Evolutionary conservation across 2,113 vertebrate species (phyloP).

Genomic region (Carassius auratus): DNA sequence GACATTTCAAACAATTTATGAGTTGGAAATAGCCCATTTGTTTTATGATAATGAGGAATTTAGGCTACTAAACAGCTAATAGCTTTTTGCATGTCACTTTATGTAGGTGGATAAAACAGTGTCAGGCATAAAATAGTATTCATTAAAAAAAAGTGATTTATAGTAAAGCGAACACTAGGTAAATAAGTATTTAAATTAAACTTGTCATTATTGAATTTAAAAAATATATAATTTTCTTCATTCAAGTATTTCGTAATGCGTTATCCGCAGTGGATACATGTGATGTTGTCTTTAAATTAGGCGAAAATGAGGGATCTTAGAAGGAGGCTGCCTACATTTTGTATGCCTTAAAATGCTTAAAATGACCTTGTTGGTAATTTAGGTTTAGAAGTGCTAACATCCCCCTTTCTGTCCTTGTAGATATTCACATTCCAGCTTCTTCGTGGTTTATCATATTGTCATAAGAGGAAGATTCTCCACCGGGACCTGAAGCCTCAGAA

Average conservation of each 20-base stretch:
- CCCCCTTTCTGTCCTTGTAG: constrained; percentile 64
- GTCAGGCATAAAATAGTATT: background rate
- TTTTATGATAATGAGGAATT: background rate
- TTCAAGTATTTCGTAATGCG: too few species aligned
- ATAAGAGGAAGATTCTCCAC: constrained; percentile 93
- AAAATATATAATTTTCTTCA: too few species aligned
- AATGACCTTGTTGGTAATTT: background rate
- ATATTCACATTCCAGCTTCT: constrained; percentile 98
- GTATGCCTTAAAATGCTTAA: background rate
- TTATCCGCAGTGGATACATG: background rate
- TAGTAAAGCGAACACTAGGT: too few species aligned
- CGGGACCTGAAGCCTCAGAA: constrained; percentile 97
- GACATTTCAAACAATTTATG: constrained; percentile 12
- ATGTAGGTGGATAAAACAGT: background rate
- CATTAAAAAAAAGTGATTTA: background rate
- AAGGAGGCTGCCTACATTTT: background rate
- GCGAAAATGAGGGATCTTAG: background rate
- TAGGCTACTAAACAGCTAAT: background rate
- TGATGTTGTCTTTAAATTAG: background rate
- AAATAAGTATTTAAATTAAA: too few species aligned
- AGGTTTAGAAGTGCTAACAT: background rate
- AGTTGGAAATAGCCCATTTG: constrained; percentile 7
- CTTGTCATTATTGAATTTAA: too few species aligned
- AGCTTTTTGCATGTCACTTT: constrained; percentile 8
- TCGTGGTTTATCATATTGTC: constrained; percentile 92